Conservation (phyloP, 2,888 invertebrate species). For the Volucella inanis region DNA sequence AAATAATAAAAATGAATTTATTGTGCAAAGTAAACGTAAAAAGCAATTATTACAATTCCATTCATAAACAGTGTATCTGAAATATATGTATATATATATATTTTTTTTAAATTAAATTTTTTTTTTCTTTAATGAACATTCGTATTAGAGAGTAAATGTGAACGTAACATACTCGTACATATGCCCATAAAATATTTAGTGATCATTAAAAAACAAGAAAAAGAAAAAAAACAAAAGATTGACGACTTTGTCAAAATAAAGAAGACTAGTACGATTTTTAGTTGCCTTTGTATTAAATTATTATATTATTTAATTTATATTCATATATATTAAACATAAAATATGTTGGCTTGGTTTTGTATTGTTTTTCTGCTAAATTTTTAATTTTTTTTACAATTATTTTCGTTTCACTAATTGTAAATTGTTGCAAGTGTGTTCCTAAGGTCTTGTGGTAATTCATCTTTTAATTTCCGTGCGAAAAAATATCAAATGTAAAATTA, state of each 20-base stretch:
- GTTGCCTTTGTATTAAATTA: constrained; percentile 59
- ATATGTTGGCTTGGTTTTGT: constrained; percentile 46
- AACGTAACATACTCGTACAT: constrained; percentile 13
- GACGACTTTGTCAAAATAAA: constrained; percentile 43
- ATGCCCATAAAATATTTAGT: constrained; percentile 19
- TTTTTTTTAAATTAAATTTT: constrained; percentile 4
- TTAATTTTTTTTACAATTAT: constrained; percentile 27
- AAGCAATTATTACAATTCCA: constrained; percentile 29
- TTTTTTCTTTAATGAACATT: neutral
- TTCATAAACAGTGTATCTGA: constrained; percentile 25
- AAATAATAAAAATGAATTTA: neutral
- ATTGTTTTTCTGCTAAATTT: constrained; percentile 20
- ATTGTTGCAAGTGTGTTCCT: constrained; percentile 41
- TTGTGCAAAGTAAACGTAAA: constrained; percentile 30
- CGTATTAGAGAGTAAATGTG: constrained; percentile 1
- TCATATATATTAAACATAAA: constrained; percentile 34
- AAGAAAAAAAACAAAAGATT: constrained; percentile 21
- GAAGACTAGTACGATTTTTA: constrained; percentile 72
- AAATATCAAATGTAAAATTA: constrained; percentile 60
- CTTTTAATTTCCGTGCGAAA: constrained; percentile 64
- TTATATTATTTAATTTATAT: constrained; percentile 13
- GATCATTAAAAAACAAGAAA: constrained; percentile 37
- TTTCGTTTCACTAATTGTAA: constrained; percentile 47
- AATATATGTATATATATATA: constrained; percentile 5
- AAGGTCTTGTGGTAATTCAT: constrained; percentile 61